phyloP scores from a whole-genome alignment of 2,113 vertebrate genomes.

The Centropus unirufus region DNA sequence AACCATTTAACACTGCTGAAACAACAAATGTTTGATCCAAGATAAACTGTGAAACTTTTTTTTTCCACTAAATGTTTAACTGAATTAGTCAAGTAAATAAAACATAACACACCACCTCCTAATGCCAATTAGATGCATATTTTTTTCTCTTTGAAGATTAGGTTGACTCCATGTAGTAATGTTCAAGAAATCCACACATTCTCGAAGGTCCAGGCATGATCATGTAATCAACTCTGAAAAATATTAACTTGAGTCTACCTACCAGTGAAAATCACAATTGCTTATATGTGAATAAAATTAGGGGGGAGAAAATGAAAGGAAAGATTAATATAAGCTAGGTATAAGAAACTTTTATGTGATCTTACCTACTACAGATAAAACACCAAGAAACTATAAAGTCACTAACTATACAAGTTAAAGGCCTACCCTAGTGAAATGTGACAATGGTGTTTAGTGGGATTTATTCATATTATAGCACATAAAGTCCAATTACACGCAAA shows the following conservation, averaged over 20 bases:
- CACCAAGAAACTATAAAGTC: background rate
- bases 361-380: background rate
- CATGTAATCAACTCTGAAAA: background rate
- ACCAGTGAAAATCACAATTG: background rate
- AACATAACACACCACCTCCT: background rate
- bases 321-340: background rate
- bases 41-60: background rate
- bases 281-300: background rate
- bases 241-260: background rate
- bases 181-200: background rate
- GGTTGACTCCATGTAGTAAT: background rate
- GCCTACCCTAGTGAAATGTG: rapidly evolving
- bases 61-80: slow-evolving; percentile 20
- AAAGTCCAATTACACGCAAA: background rate
- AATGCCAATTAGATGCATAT: background rate
- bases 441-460: background rate
- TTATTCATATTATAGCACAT: background rate
- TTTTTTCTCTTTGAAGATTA: background rate
- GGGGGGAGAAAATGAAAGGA: background rate
- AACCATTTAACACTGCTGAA: slow-evolving; percentile 10
- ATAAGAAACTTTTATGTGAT: background rate
- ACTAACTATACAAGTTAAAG: background rate
- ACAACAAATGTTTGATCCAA: background rate
- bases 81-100: background rate
- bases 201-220: background rate